Evolutionary conservation across 2,888 invertebrate genomes (phyloP).

Genomic region (Diarsia dahlii): DNA sequence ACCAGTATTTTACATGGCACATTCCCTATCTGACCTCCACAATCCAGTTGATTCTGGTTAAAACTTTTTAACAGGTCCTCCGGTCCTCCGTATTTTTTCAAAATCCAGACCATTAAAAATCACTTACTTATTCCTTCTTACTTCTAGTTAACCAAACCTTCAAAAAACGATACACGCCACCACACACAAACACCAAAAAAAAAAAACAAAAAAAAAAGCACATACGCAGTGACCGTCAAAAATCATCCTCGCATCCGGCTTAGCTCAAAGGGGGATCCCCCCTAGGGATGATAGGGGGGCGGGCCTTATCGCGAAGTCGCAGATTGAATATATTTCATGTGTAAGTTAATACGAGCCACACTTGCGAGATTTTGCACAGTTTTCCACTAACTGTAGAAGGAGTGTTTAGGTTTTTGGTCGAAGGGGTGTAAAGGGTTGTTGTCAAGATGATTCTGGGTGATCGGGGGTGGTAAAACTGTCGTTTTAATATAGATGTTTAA

Average conservation of each 20-base stretch:
- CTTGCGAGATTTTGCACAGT: conserved; percentile 74
- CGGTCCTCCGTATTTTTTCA: too few relatives aligned
- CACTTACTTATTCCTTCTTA: not conserved
- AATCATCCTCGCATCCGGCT: conserved; percentile 80
- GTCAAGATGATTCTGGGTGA: not conserved
- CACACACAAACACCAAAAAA: conserved; percentile 24
- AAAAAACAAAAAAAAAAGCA: conserved; percentile 67
- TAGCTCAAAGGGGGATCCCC: conserved; percentile 69
- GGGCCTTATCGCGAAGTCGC: conserved; percentile 91
- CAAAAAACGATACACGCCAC: not conserved
- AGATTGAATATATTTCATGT: conserved; percentile 94
- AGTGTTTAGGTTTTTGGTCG: conserved; percentile 53
- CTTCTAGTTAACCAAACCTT: not conserved
- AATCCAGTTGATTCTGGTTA: too few relatives aligned
- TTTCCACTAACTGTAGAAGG: conserved; percentile 58
- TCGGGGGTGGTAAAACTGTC: not conserved
- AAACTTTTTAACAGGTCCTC: too few relatives aligned
- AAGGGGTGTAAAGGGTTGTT: conserved; percentile 14
- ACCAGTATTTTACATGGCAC: too few relatives aligned
- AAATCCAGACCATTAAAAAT: not conserved
- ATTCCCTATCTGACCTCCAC: too few relatives aligned
- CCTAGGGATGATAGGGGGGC: conserved; percentile 66
- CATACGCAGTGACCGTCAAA: conserved; percentile 81
- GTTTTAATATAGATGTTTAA: not conserved
- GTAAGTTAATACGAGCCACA: conserved; percentile 82